Base-by-base conservation (phyloP, 2,113 vertebrate species). In the Silurus glanis region DNA sequence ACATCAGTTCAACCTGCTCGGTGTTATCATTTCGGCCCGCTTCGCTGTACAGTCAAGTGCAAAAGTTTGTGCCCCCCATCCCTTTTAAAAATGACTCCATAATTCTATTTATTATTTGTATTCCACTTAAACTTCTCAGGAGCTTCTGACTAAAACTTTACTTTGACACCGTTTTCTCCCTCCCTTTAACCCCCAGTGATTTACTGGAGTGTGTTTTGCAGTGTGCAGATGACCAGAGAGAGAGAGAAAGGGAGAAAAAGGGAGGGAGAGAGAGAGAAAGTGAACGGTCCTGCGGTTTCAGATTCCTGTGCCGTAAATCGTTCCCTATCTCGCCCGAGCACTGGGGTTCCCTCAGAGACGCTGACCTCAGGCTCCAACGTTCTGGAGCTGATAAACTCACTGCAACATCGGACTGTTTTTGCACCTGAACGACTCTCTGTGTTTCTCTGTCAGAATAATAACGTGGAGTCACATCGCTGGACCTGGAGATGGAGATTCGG, bases 251-350 rank as follows among this genome's bases (percentile, higher is more conserved):
- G 10, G 55, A n/a, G 71, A 23, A 37, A 49, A 53, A n/a, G 21
- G 8, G 2, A 19, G 25, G 25, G 80, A 81, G 79, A 25, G 13
- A 80, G 17, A 83, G 82, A 82, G 56, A 55, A 9, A 37, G 69
- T 7, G 58, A 62, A 28, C 58, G 25, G 85, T 64, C 85, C 74
- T 86, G 85, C 23, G 80, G 85, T 86, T 86, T 86, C 74, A 51
- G 85, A 45, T 75, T 83, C 79, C 72, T 56, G 71, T 37, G 80
- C 71, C 21, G 86, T 87, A 83, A 87, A 87, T 87, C 59, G 59
- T 87, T 75, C 84, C 89, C 89, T 93, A 92, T 93, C 93, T 94
- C 90, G 84, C 55, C 90, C 88, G 87, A 91, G 91, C 94, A 93
- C 69, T 75, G 58, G 69, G 78, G 91, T 89, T 90, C 89, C 78